phyloP scores from a whole-genome alignment of 2,888 invertebrate species.

The Caenorhabditis parvicauda region DNA sequence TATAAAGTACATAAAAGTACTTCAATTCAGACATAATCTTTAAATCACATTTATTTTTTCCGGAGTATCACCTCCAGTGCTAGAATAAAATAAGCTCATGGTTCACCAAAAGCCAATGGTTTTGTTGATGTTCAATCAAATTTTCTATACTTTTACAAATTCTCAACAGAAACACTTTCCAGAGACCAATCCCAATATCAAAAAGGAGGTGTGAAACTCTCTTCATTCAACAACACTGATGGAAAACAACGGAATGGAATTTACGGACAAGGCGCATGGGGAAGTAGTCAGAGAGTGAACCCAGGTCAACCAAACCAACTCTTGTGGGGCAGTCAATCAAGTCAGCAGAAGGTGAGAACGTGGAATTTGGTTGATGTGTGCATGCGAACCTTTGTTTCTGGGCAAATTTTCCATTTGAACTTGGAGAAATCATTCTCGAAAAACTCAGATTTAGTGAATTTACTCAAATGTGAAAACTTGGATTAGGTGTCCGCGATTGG shows the following conservation, averaged over 20 bases:
- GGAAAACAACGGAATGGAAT: slow-evolving; percentile 31
- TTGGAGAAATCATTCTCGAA: not conserved
- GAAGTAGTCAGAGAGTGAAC: slow-evolving; percentile 28
- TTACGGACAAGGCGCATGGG: slow-evolving; percentile 12
- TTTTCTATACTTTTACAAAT: no score
- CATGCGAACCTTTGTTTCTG: no score
- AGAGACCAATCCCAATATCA: slow-evolving; percentile 44
- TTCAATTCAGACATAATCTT: no score
- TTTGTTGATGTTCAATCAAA: no score
- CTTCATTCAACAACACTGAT: slow-evolving; percentile 33
- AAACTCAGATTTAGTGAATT: no score
- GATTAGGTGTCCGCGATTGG: no score
- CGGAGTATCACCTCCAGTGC: slow-evolving; percentile 13
- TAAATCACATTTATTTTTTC: no score
- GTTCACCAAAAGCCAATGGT: not conserved
- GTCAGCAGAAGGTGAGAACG: slow-evolving; percentile 38
- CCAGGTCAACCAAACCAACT: slow-evolving; percentile 41
- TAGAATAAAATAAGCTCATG: not conserved
- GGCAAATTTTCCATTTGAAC: slow-evolving; percentile 12
- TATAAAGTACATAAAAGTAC: no score
- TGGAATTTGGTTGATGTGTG: no score
- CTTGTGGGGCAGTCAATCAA: slow-evolving; percentile 26
- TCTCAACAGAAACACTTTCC: slow-evolving; percentile 1
- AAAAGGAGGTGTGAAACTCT: slow-evolving; percentile 34
- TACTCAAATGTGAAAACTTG: no score